phyloP scores from a whole-genome alignment of 1,140 invertebrate genomes.

The Steinernema feltiae region DNA sequence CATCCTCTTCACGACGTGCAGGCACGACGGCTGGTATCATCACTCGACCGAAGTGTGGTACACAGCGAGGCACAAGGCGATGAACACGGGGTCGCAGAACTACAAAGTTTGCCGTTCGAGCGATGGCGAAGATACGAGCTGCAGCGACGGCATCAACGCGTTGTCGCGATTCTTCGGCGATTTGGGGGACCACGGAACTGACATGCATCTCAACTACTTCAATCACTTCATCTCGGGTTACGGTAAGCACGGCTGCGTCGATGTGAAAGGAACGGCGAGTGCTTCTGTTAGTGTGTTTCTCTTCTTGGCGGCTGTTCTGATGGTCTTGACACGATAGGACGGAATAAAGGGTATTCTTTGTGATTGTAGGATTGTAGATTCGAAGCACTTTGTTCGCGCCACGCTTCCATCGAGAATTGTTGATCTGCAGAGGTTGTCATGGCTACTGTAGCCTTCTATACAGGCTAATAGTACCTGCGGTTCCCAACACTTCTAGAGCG shows the following conservation, averaged over 20 bases:
- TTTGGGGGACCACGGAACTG: not conserved
- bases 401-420: too few relatives aligned
- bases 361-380: too few relatives aligned
- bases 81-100: not conserved
- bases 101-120: not conserved
- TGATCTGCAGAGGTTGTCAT: too few relatives aligned
- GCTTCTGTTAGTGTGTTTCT: not conserved
- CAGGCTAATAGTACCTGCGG: too few relatives aligned
- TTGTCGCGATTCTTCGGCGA: not conserved
- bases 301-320: not conserved
- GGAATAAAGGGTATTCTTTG: not conserved
- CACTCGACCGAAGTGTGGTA: not conserved
- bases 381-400: too few relatives aligned
- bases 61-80: not conserved
- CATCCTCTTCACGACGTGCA: not conserved
- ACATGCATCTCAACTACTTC: not conserved
- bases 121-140: not conserved
- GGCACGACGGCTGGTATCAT: not conserved
- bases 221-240: conserved; percentile 1
- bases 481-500: too few relatives aligned
- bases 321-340: not conserved
- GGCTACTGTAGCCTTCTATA: too few relatives aligned
- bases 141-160: not conserved
- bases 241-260: not conserved
- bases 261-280: not conserved